phyloP scores from a whole-genome alignment of 1,140 invertebrate species.

The Radopholus similis region DNA sequence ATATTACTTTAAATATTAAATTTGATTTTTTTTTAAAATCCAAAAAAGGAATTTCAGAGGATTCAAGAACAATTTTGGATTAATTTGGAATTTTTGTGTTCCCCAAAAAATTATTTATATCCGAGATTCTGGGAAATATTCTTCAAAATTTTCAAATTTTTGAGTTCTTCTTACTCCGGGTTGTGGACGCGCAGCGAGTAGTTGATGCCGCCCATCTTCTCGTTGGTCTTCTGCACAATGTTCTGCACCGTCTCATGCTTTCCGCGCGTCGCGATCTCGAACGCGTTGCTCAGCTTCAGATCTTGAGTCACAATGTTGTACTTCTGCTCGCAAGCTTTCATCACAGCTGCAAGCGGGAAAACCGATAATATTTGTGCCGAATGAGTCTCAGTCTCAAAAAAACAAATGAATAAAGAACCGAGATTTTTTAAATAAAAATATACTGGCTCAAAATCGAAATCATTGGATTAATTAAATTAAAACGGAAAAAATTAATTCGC shows the following conservation, averaged over 20 bases:
- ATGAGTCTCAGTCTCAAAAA: neutral
- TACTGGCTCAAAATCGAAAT: too few species aligned
- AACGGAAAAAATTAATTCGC: too few species aligned
- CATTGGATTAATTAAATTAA: too few species aligned
- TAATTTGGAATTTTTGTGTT: too few species aligned
- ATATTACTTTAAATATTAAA: too few species aligned
- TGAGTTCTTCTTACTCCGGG: slow-evolving; percentile 25
- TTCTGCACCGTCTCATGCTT: slow-evolving; percentile 26
- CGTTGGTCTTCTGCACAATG: slow-evolving; percentile 31
- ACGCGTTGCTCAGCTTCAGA: slow-evolving; percentile 24
- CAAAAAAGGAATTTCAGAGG: too few species aligned
- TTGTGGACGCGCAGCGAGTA: slow-evolving; percentile 19
- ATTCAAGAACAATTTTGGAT: too few species aligned
- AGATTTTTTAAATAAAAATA: neutral
- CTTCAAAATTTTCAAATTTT: too few species aligned
- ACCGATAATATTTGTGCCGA: too few species aligned
- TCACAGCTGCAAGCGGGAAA: slow-evolving; percentile 16
- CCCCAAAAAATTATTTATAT: too few species aligned
- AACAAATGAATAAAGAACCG: neutral
- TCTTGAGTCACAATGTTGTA: slow-evolving; percentile 31
- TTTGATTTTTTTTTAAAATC: too few species aligned
- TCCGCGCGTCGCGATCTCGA: slow-evolving; percentile 23
- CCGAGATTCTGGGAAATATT: too few species aligned
- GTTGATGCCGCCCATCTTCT: slow-evolving; percentile 31
- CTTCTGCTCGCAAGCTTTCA: slow-evolving; percentile 31